Evolutionary conservation across 2,113 vertebrate genomes (phyloP).

Genomic region (Campylomormyrus tamandua): DNA sequence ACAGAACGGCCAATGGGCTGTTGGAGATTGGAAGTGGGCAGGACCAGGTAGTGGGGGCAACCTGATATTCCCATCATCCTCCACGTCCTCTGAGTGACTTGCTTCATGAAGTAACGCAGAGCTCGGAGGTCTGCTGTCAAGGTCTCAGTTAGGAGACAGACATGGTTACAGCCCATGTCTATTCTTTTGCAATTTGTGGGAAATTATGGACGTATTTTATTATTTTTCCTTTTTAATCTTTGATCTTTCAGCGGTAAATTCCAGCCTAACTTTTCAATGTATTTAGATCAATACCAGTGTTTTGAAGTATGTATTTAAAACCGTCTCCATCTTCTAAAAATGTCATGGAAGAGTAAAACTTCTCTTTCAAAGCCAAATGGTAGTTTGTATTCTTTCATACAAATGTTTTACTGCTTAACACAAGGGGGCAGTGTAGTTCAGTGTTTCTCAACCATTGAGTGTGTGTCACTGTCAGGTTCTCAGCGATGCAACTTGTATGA

Average conservation of each 20-base stretch:
- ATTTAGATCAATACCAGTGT: not conserved
- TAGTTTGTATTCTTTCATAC: not conserved
- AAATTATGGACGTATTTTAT: not conserved
- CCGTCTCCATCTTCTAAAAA: not conserved
- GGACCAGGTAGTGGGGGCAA: not conserved
- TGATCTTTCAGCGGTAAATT: not conserved
- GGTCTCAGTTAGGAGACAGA: not conserved
- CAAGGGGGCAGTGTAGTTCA: slow-evolving; percentile 18
- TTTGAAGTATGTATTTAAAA: not conserved
- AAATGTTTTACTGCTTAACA: slow-evolving; percentile 6
- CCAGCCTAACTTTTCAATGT: not conserved
- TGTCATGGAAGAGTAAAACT: not conserved
- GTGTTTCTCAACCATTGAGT: not conserved
- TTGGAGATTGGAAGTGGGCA: not conserved
- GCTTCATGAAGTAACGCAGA: not conserved
- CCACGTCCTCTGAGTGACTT: not conserved
- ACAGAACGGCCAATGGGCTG: slow-evolving; percentile 12
- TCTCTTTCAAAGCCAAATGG: not conserved
- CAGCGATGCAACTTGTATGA: not conserved
- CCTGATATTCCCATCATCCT: not conserved
- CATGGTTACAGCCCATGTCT: not conserved
- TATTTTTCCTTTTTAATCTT: not conserved
- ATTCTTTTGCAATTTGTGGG: not conserved
- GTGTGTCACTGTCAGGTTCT: not conserved
- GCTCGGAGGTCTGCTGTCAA: not conserved